Evolutionary conservation across 2,113 vertebrate species (phyloP).

Genomic region (Xerus inauris): DNA sequence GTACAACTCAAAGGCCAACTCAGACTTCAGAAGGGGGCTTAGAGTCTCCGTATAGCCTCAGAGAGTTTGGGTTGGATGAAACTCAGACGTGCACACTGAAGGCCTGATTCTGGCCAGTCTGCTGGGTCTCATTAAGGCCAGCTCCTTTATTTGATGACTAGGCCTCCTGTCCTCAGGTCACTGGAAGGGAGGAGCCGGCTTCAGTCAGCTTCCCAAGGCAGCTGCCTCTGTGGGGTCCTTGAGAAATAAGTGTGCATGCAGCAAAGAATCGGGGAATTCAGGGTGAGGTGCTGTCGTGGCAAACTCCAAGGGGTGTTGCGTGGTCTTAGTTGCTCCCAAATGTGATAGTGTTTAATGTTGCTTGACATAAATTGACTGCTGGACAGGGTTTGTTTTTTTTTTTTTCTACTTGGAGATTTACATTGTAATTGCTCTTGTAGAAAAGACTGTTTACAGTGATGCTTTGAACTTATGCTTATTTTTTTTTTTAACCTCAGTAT

Average conservation of each 20-base stretch:
- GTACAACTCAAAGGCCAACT: neutral
- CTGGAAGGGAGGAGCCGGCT: neutral
- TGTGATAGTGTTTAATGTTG: neutral
- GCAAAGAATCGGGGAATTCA: neutral
- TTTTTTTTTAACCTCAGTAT: neutral
- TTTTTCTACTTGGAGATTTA: slow-evolving; percentile 9
- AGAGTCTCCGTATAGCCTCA: neutral
- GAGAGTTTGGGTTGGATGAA: neutral
- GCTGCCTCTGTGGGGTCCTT: neutral
- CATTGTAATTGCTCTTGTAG: slow-evolving; percentile 35
- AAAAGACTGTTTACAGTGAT: neutral
- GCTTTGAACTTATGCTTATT: neutral
- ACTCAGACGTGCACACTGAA: neutral
- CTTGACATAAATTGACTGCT: neutral
- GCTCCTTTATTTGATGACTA: neutral
- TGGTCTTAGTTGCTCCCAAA: neutral
- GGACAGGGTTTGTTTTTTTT: neutral
- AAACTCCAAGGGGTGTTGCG: neutral
- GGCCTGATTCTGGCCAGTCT: neutral
- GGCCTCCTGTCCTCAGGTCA: neutral
- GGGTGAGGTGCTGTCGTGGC: neutral
- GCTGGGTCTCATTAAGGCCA: neutral
- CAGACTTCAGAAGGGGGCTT: neutral
- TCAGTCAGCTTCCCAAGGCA: neutral
- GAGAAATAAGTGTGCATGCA: neutral